Conservation (phyloP, 2,888 invertebrate genomes). For the Lordiphosa fenestrarum region DNA sequence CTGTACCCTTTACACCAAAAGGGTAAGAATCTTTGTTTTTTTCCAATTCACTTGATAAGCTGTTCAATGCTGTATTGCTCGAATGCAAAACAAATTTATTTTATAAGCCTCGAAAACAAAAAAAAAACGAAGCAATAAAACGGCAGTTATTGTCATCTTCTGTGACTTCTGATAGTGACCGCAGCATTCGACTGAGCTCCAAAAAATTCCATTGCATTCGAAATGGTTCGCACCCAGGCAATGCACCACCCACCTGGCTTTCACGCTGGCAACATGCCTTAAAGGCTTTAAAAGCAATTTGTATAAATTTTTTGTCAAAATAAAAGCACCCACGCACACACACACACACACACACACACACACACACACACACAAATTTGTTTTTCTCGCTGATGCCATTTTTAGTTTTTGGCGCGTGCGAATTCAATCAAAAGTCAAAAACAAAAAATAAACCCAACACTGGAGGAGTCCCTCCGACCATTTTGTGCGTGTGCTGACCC, state of each 20-base stretch:
- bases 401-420: slow-evolving; percentile 49
- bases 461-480: slow-evolving; percentile 31
- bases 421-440: slow-evolving; percentile 72
- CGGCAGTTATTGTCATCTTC: too few species aligned
- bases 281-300: slow-evolving; percentile 72
- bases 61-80: too few species aligned
- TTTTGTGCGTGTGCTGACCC: slow-evolving; percentile 51
- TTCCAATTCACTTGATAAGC: too few species aligned
- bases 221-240: background rate
- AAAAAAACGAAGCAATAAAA: too few species aligned
- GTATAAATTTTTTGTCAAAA: slow-evolving; percentile 25
- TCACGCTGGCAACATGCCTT: slow-evolving; percentile 40
- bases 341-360: background rate
- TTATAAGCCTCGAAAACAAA: too few species aligned
- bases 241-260: slow-evolving; percentile 2
- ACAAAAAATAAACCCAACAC: slow-evolving; percentile 25
- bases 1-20: too few species aligned
- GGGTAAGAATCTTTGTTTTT: too few species aligned
- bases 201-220: too few species aligned
- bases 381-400: slow-evolving; percentile 3
- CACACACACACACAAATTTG: background rate
- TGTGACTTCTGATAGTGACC: too few species aligned
- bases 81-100: too few species aligned
- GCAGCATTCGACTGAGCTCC: too few species aligned
- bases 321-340: slow-evolving; percentile 1